These are phyloP conservation scores for Aspidiotus destructor DNA, from an alignment of 2,888 invertebrate genomes.

Conservation along the genomic window DNA sequence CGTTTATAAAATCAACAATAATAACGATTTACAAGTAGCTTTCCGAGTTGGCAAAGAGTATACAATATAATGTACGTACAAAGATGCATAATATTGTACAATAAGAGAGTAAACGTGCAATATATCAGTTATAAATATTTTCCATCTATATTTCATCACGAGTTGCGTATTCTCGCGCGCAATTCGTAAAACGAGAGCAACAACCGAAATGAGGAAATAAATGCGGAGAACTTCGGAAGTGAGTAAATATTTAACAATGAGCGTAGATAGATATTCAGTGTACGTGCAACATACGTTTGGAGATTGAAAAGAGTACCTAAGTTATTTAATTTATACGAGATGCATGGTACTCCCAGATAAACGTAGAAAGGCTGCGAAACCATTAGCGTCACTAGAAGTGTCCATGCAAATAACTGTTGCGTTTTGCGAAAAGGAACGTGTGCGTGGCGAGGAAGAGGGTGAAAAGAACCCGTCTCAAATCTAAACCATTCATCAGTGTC, in stretches of 20 bases:
- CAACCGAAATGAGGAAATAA: no score
- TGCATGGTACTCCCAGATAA: constrained; percentile 28
- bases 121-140: no score
- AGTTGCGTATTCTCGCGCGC: no score
- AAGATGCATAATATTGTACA: no score
- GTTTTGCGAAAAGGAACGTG: constrained; percentile 16
- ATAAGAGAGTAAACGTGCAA: no score
- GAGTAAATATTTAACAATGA: constrained; percentile 25
- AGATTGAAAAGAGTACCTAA: background rate
- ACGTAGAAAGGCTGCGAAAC: constrained; percentile 21
- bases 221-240: constrained; percentile 13
- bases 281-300: no score
- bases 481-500: constrained; percentile 30
- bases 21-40: no score
- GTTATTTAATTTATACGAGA: constrained; percentile 29
- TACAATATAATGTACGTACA: no score
- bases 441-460: background rate
- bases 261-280: background rate
- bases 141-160: no score
- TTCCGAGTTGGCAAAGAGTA: no score
- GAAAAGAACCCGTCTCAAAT: constrained; percentile 9
- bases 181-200: no score
- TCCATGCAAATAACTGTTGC: constrained; percentile 30
- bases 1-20: no score
- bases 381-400: constrained; percentile 16